A percentile compares a stretch with the other conserved stretches of the same genome.
Evolutionary conservation across 2,888 invertebrate genomes (phyloP).

Genomic region (Lasioglossum figueresi): DNA sequence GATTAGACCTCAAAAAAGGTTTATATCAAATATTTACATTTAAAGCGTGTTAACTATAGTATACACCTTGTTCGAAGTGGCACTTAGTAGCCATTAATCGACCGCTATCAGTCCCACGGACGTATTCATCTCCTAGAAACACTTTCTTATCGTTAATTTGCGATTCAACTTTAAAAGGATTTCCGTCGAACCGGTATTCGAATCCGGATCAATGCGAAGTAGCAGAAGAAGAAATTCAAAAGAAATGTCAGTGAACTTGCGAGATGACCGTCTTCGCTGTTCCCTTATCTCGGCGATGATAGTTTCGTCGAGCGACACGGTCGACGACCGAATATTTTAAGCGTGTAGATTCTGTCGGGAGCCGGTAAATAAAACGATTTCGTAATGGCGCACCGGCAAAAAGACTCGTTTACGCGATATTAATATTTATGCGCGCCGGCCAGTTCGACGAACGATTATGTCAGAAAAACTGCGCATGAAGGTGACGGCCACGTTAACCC

Average conservation of each 20-base stretch:
- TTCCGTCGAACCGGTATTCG: background rate
- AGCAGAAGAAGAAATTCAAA: background rate
- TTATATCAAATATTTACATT: background rate
- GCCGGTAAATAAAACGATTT: constrained; percentile 24
- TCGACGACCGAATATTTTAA: constrained; percentile 38
- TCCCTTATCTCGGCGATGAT: constrained; percentile 4
- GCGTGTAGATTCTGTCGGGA: background rate
- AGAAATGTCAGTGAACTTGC: background rate
- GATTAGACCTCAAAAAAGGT: background rate
- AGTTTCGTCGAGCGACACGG: constrained; percentile 21
- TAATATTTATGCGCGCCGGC: constrained; percentile 23
- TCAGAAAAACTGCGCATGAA: background rate
- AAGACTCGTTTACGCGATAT: constrained; percentile 11
- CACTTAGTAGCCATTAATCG: background rate
- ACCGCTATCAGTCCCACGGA: background rate
- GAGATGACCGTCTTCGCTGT: background rate
- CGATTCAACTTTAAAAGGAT: constrained; percentile 3
- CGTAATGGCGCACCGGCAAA: background rate
- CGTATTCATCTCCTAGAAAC: background rate
- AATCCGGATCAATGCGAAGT: background rate
- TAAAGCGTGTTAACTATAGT: background rate
- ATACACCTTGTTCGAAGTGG: background rate
- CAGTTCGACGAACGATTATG: constrained; percentile 8
- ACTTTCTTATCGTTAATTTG: constrained; percentile 1
- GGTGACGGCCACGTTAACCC: constrained; percentile 14